Conservation (phyloP, 1,140 invertebrate genomes). For the Ips typographus region DNA sequence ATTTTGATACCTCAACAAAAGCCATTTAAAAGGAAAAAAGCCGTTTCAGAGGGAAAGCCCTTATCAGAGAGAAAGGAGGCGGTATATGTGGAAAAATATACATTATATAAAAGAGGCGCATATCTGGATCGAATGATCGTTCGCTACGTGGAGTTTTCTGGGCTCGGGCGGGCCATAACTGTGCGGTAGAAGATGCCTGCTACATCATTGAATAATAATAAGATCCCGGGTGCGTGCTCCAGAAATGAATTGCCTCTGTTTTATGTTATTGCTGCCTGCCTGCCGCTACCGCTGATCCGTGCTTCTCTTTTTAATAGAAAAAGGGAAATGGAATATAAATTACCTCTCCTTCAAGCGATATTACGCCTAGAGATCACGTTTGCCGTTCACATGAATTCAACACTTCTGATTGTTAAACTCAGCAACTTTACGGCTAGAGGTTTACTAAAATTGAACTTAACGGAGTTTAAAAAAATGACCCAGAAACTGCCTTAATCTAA, state of each 20-base stretch:
- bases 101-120: slow-evolving; percentile 39
- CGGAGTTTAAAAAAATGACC: too few species aligned
- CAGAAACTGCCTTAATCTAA: too few species aligned
- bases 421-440: too few species aligned
- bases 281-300: slow-evolving; percentile 17
- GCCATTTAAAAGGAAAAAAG: slow-evolving; percentile 36
- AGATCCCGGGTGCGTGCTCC: slow-evolving; percentile 47
- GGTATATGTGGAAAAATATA: slow-evolving; percentile 39
- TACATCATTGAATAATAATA: slow-evolving; percentile 50
- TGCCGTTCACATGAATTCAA: too few species aligned
- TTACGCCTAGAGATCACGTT: too few species aligned
- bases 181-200: slow-evolving; percentile 40
- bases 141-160: slow-evolving; percentile 34
- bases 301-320: slow-evolving; percentile 28
- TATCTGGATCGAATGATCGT: slow-evolving; percentile 38
- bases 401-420: too few species aligned
- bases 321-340: slow-evolving; percentile 15
- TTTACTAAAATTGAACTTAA: too few species aligned
- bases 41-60: slow-evolving; percentile 30
- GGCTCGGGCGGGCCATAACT: slow-evolving; percentile 43
- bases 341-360: background rate
- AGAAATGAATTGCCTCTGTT: slow-evolving; percentile 50
- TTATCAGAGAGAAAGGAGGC: slow-evolving; percentile 33
- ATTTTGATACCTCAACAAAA: slow-evolving; percentile 40
- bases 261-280: slow-evolving; percentile 44